Conservation (phyloP, 1,140 invertebrate genomes). For the Sycophaga agraensis region DNA sequence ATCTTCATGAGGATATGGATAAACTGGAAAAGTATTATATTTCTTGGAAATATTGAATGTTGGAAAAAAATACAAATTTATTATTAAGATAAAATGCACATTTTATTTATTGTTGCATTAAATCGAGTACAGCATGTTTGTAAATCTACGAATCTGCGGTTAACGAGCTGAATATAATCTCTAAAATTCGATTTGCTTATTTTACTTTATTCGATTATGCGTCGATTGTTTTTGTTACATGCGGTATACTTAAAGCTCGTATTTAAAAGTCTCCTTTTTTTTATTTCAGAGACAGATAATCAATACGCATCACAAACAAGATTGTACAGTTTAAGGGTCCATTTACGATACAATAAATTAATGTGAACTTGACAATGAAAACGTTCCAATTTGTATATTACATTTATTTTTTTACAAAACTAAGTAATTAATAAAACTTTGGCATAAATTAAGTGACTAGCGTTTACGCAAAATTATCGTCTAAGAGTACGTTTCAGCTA, state of each 20-base stretch:
- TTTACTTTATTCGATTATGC: constrained; percentile 1
- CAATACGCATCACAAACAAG: neutral
- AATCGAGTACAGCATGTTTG: constrained; percentile 16
- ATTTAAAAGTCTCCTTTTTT: neutral
- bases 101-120: constrained; percentile 28
- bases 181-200: constrained; percentile 13
- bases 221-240: constrained; percentile 7
- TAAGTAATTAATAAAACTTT: constrained; percentile 12
- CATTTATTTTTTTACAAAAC: no score
- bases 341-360: neutral
- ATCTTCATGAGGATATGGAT: no score
- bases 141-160: constrained; percentile 23
- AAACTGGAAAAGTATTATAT: no score
- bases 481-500: no score
- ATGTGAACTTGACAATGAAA: neutral
- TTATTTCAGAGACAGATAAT: neutral
- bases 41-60: constrained; percentile 50
- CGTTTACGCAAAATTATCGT: no score
- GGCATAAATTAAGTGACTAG: constrained; percentile 28
- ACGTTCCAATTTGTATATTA: neutral
- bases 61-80: constrained; percentile 32
- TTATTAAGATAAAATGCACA: constrained; percentile 21
- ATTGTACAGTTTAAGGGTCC: neutral
- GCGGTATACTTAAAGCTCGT: constrained; percentile 20
- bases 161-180: constrained; percentile 7